phyloP scores from a whole-genome alignment of 64 coral and sea anemone genomes.

The Cladopsammia gracilis region DNA sequence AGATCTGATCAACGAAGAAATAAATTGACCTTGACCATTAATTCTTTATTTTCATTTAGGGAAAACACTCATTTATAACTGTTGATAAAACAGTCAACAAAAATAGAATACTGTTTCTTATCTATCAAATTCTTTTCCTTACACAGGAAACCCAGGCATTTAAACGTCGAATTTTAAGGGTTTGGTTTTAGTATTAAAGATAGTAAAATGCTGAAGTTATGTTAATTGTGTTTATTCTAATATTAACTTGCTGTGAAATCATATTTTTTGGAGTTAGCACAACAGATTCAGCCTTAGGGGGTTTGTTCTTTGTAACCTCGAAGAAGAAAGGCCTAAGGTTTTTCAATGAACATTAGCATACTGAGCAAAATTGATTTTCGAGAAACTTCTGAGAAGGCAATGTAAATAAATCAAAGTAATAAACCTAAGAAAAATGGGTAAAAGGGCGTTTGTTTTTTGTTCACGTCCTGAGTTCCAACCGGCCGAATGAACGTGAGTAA shows the following conservation, averaged over 20 bases:
- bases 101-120: not conserved
- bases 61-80: not conserved
- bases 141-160: not conserved
- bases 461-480: not conserved
- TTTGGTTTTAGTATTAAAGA: not conserved
- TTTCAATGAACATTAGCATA: not conserved
- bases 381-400: not conserved
- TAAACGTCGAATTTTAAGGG: no score
- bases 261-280: no score
- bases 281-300: not conserved
- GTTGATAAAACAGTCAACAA: not conserved
- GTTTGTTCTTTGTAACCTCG: no score
- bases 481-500: no score
- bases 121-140: not conserved
- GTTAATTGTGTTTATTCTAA: no score
- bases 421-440: not conserved
- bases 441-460: not conserved
- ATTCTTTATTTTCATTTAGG: not conserved
- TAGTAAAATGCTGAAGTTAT: not conserved
- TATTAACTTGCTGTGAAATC: no score
- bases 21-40: not conserved
- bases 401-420: not conserved
- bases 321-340: no score
- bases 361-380: not conserved
- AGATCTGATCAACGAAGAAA: not conserved